Evolutionary conservation across 2,888 invertebrate genomes (phyloP), one percentile per base, ranked within the genome.

Genomic region (Myopa tessellatipennis): DNA sequence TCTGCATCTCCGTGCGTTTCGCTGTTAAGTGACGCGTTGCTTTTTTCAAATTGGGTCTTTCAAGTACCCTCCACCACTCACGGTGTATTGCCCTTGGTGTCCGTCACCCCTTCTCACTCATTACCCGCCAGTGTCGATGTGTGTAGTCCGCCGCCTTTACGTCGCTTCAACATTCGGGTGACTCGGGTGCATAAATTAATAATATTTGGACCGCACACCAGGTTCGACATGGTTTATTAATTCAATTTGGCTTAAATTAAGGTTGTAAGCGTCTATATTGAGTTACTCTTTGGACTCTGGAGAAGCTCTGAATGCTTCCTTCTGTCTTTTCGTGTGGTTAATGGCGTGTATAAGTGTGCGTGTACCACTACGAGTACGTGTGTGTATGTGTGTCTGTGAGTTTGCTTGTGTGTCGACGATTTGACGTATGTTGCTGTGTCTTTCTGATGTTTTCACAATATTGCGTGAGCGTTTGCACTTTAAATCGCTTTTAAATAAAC

Each of bases 231-330:
- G 88, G 87, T 88, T 89, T 89, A 89, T 88, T 89, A 89, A 89
- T 89, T 89, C 89, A 89, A 89, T 89, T 89, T 89, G 88, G 88
- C 86, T 86, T 88, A 89, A 89, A 89, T 89, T 89, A 89, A 88
- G 87, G 87, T 87, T 69, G 75, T 75, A 40, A 75, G 69, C 75
- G 61, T 40, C 63, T 40, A 82, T 86, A 87, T 86, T 85, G 84
- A 86, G 85, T 87, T 87, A 85, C 85, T 60, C 58, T 55, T 40
- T 65, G 74, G 65, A 8, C 63, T 3, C 77, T 60, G 65, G 65
- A 38, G 38, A 4, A 7, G 45, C 45, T 45, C 10, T 12, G 55
- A 55, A 65, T 50, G 34, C 63, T 74, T 74, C 69, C 58, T 69
- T 68, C 74, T 55, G 55, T 68, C 74, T 26, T 40, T 45, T 18